phyloP scores from a whole-genome alignment of 2,113 vertebrate species.

The Barbus barbus region DNA sequence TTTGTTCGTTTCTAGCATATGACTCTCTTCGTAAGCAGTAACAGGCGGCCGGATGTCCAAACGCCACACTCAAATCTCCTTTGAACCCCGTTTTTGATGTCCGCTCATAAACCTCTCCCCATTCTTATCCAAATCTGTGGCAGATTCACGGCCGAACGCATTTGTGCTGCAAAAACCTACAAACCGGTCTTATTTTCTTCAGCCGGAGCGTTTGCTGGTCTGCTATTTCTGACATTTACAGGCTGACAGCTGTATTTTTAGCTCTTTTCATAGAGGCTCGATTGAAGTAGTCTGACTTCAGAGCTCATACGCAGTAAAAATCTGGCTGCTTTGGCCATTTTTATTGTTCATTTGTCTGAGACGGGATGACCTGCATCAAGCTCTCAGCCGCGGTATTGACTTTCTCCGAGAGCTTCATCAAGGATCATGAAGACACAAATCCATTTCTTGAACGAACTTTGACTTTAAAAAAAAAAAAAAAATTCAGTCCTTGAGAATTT shows the following conservation, averaged over 20 bases:
- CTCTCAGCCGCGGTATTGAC: neutral
- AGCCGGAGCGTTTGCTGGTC: neutral
- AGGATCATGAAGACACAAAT: neutral
- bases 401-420: neutral
- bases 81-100: neutral
- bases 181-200: neutral
- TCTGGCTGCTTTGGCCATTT: neutral
- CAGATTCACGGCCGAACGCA: neutral
- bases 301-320: neutral
- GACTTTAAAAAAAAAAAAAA: neutral
- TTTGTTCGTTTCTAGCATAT: neutral
- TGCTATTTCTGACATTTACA: slow-evolving; percentile 3
- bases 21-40: neutral
- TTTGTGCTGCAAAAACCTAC: neutral
- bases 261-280: neutral
- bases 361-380: neutral
- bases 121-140: neutral
- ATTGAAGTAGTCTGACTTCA: neutral
- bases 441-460: neutral
- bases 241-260: slow-evolving; percentile 25
- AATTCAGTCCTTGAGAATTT: neutral
- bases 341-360: neutral
- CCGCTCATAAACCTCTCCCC: neutral
- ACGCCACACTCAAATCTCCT: neutral
- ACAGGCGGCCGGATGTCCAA: neutral